Evolutionary conservation across 2,113 vertebrate genomes (phyloP), one percentile per base, ranked within the genome.

Genomic region (Brachirus orientalis): DNA sequence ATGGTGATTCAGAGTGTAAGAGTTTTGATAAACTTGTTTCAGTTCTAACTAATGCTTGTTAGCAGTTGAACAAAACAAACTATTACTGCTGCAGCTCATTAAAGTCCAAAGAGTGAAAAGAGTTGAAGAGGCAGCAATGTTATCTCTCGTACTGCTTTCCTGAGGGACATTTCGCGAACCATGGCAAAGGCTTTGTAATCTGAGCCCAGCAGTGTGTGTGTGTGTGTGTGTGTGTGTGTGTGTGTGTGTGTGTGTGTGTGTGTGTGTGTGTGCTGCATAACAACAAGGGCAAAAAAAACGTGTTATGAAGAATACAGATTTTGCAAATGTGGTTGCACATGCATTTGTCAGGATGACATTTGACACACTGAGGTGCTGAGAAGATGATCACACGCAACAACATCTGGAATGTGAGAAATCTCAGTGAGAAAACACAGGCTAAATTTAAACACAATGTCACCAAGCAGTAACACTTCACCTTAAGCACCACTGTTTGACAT

Each of bases 181-280:
- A 12, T 35, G 47, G 76, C 47, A 48, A 62, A 70, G 73, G 59
- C 77, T 81, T 86, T 88, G 87, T 87, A 90, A 89, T 83, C 65
- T 75, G 86, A 90, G 52, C 77, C 64, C 68, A 72, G 75, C 84
- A 89, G 86, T 35, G 59, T 41, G 8, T 62, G 58, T 28, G 57
- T n/a, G 58, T 18, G 18, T 41, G 63, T 20, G 17, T 57, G 45
- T 45, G 53, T 41, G 45, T 41, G 41, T 11, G 28, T 37, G 22
- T 13, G 55, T 1, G 8, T 1, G 44, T 19, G 40, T 33, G 41
- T 12, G 13, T 40, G 35, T 1, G 19, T 28, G 45, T 16, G 36
- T 40, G 45, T 37, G 55, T 14, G 47, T 45, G 28, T 38, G 38
- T 19, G 45, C 61, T 75, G 68, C 69, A 64, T 47, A 77, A 66